phyloP scores from a whole-genome alignment of 2,797 vertebrate species.

The Discoglossus pictus region DNA sequence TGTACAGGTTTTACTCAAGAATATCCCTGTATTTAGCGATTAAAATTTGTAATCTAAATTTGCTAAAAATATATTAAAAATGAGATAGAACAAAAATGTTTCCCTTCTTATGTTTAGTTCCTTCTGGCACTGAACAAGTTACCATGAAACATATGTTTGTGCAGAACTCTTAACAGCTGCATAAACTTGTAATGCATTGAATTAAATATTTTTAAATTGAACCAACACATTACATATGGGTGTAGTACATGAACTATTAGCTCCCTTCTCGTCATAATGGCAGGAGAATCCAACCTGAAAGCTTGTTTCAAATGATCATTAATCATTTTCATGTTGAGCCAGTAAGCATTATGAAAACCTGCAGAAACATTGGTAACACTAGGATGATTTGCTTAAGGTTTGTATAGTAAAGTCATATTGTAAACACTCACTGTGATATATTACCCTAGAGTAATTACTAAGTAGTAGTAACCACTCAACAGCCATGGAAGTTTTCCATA shows the following conservation, averaged over 20 bases:
- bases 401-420: neutral
- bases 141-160: no score
- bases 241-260: constrained; percentile 15
- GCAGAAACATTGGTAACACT: neutral
- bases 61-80: no score
- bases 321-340: constrained; percentile 27
- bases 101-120: no score
- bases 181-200: constrained; percentile 1
- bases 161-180: constrained; percentile 19
- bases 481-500: neutral
- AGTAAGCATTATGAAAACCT: constrained; percentile 14
- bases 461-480: neutral
- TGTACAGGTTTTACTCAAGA: no score
- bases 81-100: no score
- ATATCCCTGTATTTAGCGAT: no score
- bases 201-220: constrained; percentile 4
- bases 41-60: no score
- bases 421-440: constrained; percentile 7
- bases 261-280: neutral
- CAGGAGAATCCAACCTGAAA: constrained; percentile 17
- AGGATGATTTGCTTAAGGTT: neutral
- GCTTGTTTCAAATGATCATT: constrained; percentile 22
- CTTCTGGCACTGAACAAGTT: constrained; percentile 1
- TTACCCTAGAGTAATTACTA: constrained; percentile 3
- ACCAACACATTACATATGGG: constrained; percentile 16